These are phyloP conservation scores for Bruchidius siliquastri DNA, from an alignment of 2,888 invertebrate genomes.

Conservation along the genomic window DNA sequence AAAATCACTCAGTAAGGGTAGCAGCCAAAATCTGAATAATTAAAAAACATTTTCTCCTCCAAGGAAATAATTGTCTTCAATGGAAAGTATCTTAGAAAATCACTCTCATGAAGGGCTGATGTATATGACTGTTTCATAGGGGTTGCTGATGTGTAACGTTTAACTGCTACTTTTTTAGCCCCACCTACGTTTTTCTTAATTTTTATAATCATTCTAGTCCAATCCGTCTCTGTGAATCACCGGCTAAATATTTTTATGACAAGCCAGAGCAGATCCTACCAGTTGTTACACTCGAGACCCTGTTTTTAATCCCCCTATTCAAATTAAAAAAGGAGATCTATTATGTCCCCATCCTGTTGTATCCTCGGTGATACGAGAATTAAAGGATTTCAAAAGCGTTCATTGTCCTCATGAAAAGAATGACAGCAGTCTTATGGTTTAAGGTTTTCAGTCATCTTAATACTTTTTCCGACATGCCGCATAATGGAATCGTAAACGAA, in stretches of 20 bases:
- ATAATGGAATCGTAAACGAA: not conserved
- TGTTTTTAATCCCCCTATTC: slow-evolving; percentile 42
- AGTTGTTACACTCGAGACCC: slow-evolving; percentile 32
- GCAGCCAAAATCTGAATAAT: too few species aligned
- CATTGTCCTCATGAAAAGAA: not conserved
- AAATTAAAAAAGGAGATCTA: slow-evolving; percentile 36
- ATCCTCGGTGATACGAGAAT: slow-evolving; percentile 12
- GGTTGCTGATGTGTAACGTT: too few species aligned
- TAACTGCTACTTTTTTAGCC: too few species aligned
- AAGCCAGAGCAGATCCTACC: slow-evolving; percentile 18
- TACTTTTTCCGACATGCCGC: not conserved
- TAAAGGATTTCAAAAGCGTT: slow-evolving; percentile 7
- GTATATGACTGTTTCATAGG: too few species aligned
- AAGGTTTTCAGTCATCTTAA: not conserved
- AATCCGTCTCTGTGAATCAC: slow-evolving; percentile 11
- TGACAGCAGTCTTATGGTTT: not conserved
- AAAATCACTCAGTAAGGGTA: too few species aligned
- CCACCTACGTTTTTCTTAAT: too few species aligned
- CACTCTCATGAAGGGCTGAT: too few species aligned
- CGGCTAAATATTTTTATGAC: slow-evolving; percentile 29
- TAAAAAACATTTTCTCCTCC: too few species aligned
- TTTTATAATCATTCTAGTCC: too few species aligned
- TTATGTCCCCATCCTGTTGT: slow-evolving; percentile 32
- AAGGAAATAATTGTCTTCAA: too few species aligned
- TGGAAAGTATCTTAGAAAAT: too few species aligned